Evolutionary conservation across 2,888 invertebrate genomes (phyloP).

Genomic region (Tiliacea aurago): DNA sequence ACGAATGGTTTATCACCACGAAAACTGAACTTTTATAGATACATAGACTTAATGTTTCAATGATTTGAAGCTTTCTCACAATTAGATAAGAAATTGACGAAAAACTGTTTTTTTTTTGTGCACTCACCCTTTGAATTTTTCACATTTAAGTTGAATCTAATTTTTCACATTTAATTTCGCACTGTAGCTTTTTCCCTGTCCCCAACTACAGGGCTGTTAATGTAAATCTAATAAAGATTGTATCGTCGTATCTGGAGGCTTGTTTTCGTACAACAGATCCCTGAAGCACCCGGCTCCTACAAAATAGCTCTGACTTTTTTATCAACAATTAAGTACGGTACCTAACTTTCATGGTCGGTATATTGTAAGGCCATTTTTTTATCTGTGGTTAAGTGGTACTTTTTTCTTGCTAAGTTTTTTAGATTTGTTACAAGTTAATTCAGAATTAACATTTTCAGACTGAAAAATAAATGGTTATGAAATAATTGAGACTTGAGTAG

Average conservation of each 20-base stretch:
- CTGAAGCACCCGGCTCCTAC: conserved; percentile 15
- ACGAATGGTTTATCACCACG: too few relatives aligned
- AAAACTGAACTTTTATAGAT: too few relatives aligned
- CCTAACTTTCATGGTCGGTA: conserved; percentile 2
- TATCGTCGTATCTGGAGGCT: conserved; percentile 64
- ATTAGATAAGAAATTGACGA: too few relatives aligned
- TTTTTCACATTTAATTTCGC: conserved; percentile 5
- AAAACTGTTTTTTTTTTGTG: too few relatives aligned
- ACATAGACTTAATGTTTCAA: too few relatives aligned
- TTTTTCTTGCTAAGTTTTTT: neutral
- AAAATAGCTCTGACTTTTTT: conserved; percentile 39
- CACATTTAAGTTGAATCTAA: neutral
- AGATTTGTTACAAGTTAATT: neutral
- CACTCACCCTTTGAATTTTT: too few relatives aligned
- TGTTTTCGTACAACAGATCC: conserved; percentile 64
- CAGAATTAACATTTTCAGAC: neutral
- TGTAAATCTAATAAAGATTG: conserved; percentile 76
- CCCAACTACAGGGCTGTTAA: conserved; percentile 64
- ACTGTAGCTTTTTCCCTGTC: conserved; percentile 33
- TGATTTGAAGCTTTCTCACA: too few relatives aligned
- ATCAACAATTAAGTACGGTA: conserved; percentile 45
- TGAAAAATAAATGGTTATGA: neutral
- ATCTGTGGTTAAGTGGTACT: conserved; percentile 5
- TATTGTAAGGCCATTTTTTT: conserved; percentile 12
- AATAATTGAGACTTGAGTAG: neutral